Evolutionary conservation across 2,113 vertebrate genomes (phyloP), one percentile per base, ranked within the genome.

Genomic region (Brachirus orientalis): DNA sequence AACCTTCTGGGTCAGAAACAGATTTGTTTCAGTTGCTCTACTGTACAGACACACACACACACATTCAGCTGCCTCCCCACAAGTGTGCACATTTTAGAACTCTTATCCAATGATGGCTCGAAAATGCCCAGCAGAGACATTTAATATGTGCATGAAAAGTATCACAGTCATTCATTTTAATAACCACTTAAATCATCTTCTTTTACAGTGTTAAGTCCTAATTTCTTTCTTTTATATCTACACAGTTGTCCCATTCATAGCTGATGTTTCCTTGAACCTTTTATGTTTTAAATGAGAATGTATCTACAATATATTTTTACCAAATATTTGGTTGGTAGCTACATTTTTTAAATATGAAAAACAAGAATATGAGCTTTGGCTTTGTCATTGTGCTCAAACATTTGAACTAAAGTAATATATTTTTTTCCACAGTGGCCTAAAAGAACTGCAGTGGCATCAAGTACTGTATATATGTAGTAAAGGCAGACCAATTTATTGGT

Each of bases 141-240:
- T 64, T 73, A 61, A 59, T 69, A 75, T 46, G 38, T 51, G 47
- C 48, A 46, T 19, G 13, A 70, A 66, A 59, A 70, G 57, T 4
- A 55, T 41, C 28, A 52, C 7, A 56, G 45, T 62, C 50, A 55
- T 65, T 73, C 54, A 76, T 63, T 80, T 80, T 56, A 63, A 80
- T 40, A 65, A 70, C 63, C 45, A 20, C 11, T 50, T 62, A 18
- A 18, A 55, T 70, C 55, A 53, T 62, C 37, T 41, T 36, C n/a
- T 63, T 55, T 69, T 22, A 20, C 45, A 5, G 62, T 56, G 13
- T 28, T 4, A n/a, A 41, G 55, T 53, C 0, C 7, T 22, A 33
- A 54, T 50, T 37, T 51, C 60, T 51, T 10, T 48, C 12, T 10
- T 36, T 11, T 18, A 8, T 16, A 9, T 12, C 3, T 12, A 14